Evolutionary conservation across 1,140 invertebrate genomes (phyloP).

Genomic region (Drosophila busckii): DNA sequence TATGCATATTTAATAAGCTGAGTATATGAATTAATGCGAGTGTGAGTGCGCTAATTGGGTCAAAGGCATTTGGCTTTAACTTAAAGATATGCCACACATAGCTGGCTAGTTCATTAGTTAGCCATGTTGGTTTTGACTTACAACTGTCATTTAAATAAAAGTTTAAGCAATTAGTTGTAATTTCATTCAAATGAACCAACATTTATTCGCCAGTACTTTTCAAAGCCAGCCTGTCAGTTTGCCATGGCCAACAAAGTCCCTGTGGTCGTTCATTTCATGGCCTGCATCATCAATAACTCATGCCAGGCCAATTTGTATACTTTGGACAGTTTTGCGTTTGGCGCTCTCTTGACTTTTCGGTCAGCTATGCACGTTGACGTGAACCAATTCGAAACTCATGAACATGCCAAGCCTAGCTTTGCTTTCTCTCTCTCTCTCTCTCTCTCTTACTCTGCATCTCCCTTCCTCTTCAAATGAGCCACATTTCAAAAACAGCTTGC

Average conservation of each 20-base stretch:
- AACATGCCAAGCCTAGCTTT: constrained; percentile 13
- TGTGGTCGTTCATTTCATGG: constrained; percentile 68
- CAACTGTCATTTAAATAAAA: too few species aligned
- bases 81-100: constrained; percentile 7
- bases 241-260: constrained; percentile 11
- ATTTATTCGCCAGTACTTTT: too few species aligned
- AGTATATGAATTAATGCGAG: constrained; percentile 35
- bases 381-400: constrained; percentile 45
- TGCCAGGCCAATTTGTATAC: constrained; percentile 73
- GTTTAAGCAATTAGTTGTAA: too few species aligned
- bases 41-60: constrained; percentile 52
- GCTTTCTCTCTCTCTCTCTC: constrained; percentile 7
- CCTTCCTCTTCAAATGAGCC: constrained; percentile 61
- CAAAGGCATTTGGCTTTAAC: constrained; percentile 12
- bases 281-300: constrained; percentile 73
- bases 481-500: constrained; percentile 76
- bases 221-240: too few species aligned
- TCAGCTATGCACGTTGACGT: constrained; percentile 30
- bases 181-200: too few species aligned
- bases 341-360: constrained; percentile 64
- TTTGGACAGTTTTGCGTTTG: constrained; percentile 71
- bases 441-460: constrained; percentile 26
- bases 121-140: constrained; percentile 20
- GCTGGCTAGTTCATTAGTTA: constrained; percentile 29
- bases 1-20: constrained; percentile 55